Base-by-base conservation (phyloP, 2,888 invertebrate genomes). In the Zaprionus lineosus region DNA sequence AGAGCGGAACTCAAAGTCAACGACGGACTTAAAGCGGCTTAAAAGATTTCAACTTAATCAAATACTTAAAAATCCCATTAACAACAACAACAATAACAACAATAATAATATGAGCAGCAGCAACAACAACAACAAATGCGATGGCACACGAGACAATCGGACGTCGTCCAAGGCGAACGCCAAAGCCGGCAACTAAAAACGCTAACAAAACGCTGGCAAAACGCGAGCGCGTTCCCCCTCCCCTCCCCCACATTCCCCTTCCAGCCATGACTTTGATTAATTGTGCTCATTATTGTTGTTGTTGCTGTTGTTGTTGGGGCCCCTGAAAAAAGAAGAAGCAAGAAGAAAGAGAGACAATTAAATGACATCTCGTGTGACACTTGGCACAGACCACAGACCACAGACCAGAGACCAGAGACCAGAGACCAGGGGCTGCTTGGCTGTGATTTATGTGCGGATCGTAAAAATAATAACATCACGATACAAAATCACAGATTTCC, bases 181-280 rank as follows among this genome's bases (percentile, higher is more conserved):
- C 14, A 11, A 52, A 26, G 36, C 1, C 9, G 11, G 56, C 57
- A 57, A 12, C 53, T 40, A 63, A 60, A 62, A 12, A 57, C 73
- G 73, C 72, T 11, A 40, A 14, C 50, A 62, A 76, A 76, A 63
- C 71, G 67, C 65, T 2, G 43, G 56, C 18, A 60, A 81, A 68
- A 43, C 81, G 82, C 78, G 61, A 36, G 65, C 62, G 57, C 37
- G 19, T n/a, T n/a, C n/a, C n/a, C n/a, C n/a, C n/a, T n/a, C n/a
- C n/a, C n/a, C n/a, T n/a, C n/a, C n/a, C n/a, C n/a, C n/a, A n/a
- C n/a, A n/a, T n/a, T n/a, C n/a, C n/a, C n/a, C n/a, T n/a, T n/a
- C 43, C 24, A 6, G 40, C 48, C 15, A 12, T 34, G 47, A 36
- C 60, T 74, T 74, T 78, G 75, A 78, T 78, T 78, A 78, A 82